phyloP scores from a whole-genome alignment of 2,797 vertebrate genomes.

The Vireo griseus region DNA sequence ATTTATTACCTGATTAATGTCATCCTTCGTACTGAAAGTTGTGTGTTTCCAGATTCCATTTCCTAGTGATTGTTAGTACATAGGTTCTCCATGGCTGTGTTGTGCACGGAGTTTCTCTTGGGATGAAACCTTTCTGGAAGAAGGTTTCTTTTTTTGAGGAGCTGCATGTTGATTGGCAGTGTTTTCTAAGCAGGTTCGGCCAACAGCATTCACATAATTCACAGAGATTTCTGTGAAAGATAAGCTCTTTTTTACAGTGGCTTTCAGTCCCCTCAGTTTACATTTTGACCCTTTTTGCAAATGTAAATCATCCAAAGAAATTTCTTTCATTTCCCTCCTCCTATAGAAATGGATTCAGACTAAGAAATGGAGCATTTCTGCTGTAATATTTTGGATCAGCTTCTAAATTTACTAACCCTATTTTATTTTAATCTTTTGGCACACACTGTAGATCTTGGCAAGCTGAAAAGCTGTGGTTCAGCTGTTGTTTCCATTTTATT shows the following conservation, averaged over 20 bases:
- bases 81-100: not conserved
- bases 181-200: constrained; percentile 3
- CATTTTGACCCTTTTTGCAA: not conserved
- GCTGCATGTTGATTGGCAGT: not conserved
- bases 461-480: constrained; percentile 41
- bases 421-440: constrained; percentile 49
- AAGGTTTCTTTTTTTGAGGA: not conserved
- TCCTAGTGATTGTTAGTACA: not conserved
- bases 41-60: constrained; percentile 23
- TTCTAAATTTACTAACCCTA: constrained; percentile 22
- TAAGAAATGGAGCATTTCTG: not conserved
- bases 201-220: not conserved
- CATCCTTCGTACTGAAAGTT: constrained; percentile 31
- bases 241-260: not conserved
- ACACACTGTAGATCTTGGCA: constrained; percentile 25
- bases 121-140: not conserved
- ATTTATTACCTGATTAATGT: constrained; percentile 54
- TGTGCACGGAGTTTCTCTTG: not conserved
- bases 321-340: not conserved
- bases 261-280: not conserved
- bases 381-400: constrained; percentile 14
- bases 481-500: constrained; percentile 52
- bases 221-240: not conserved
- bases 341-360: not conserved
- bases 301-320: not conserved